Conservation (phyloP, 2,797 vertebrate species). For the Arrhamphus sclerolepis region DNA sequence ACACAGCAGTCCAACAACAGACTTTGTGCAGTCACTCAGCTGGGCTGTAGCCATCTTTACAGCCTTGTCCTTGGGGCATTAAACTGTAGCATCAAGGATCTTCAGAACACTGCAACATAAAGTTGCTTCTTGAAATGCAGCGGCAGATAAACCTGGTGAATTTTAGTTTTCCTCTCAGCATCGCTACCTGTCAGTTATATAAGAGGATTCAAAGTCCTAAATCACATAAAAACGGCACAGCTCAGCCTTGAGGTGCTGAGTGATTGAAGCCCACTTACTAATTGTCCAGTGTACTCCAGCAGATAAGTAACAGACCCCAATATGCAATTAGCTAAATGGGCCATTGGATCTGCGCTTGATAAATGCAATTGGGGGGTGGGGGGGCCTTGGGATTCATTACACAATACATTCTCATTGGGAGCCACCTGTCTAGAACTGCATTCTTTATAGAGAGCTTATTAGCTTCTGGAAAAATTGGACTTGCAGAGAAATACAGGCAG, state of each 20-base stretch:
- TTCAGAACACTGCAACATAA: not conserved
- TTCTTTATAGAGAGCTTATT: constrained; percentile 18
- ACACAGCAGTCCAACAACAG: constrained; percentile 8
- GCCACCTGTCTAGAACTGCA: constrained; percentile 34
- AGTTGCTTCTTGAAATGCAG: not conserved
- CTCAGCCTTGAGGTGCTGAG: constrained; percentile 17
- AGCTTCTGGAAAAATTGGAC: constrained; percentile 3
- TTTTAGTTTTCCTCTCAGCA: constrained; percentile 18
- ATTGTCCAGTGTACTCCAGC: constrained; percentile 44
- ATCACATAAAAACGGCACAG: constrained; percentile 40
- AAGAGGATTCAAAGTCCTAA: constrained; percentile 25
- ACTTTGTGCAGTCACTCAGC: not conserved
- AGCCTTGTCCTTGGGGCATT: constrained; percentile 7
- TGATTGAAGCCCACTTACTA: constrained; percentile 36
- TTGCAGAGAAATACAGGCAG: not conserved
- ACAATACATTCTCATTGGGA: constrained; percentile 17
- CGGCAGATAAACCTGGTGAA: not conserved
- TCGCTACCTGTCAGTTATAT: not conserved
- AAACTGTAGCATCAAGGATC: constrained; percentile 11
- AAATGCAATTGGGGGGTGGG: constrained; percentile 29
- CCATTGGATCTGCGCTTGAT: constrained; percentile 54
- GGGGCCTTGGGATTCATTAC: constrained; percentile 23
- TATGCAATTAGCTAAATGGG: constrained; percentile 71
- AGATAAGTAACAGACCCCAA: constrained; percentile 46
- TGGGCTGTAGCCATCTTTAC: constrained; percentile 4